Evolutionary conservation across 2,113 vertebrate genomes (phyloP), one percentile per base, ranked within the genome.

Genomic region (Mesembrinibis cayennensis): DNA sequence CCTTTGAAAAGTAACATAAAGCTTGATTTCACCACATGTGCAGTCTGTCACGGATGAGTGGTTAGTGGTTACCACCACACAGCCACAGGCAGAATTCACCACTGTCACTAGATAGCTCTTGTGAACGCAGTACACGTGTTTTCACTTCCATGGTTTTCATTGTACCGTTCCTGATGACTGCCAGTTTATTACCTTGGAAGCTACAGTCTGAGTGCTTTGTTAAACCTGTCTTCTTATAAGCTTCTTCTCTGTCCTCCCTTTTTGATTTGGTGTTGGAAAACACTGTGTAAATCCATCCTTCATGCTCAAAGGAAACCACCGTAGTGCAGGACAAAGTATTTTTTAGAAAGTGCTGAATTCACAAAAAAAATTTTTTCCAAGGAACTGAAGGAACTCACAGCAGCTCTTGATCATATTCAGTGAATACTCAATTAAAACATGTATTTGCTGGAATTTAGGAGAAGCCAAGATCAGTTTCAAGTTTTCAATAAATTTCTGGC

Each of bases 101-200:
- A 23, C 7, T 59, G 47, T 67, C 73, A 84, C 47, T 61, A 61
- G 10, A 69, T 3, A 96, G 65, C 30, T 84, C 58, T 66, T 44
- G 42, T 50, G 76, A 78, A 38, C 0, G 0, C 1, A 2, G 34
- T 40, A 61, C n/a, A 27, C 5, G 4, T 70, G 65, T 76, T 90
- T 94, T 77, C 59, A 66, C 20, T 58, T 62, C 74, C 50, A 38
- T 47, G 77, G 27, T 77, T 89, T 95, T 81, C 29, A 30, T 47
- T 65, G 23, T 26, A 50, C 32, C 0, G 1, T 58, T 81, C 63
- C 44, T 63, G 76, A 55, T 77, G 40, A 74, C 34, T 73, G 45
- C 25, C 38, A 70, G 20, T 83, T 69, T 53, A 53, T 17, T 72
- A 58, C 49, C 30, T 69, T 69, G 36, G n/a, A 91, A 93, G 50